phyloP scores from a whole-genome alignment of 2,888 invertebrate genomes.

The Myopa tessellatipennis region DNA sequence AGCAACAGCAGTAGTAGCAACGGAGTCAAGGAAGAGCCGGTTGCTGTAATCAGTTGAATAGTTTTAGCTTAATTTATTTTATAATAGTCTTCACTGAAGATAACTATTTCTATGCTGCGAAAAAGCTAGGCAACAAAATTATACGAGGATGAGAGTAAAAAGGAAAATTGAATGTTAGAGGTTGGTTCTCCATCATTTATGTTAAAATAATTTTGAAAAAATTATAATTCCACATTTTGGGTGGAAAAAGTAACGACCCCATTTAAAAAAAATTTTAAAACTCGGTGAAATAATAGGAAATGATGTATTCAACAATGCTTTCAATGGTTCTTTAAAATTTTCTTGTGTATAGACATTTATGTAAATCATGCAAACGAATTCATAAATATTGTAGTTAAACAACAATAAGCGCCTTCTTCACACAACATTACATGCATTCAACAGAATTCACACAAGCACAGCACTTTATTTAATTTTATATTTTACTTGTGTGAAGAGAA shows the following conservation, averaged over 20 bases:
- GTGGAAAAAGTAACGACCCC: background rate
- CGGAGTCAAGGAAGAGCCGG: slow-evolving; percentile 21
- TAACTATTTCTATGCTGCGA: slow-evolving; percentile 31
- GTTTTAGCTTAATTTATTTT: slow-evolving; percentile 34
- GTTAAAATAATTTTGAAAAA: slow-evolving; percentile 15
- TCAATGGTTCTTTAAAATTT: background rate
- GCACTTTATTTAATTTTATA: too few species aligned
- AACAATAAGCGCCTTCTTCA: too few species aligned
- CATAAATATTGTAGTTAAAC: too few species aligned
- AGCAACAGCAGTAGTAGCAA: slow-evolving; percentile 39
- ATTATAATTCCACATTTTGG: background rate
- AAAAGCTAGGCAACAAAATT: slow-evolving; percentile 18
- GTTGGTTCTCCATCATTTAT: slow-evolving; percentile 29
- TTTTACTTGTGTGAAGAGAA: too few species aligned
- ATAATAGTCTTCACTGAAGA: slow-evolving; percentile 26
- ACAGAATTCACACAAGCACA: too few species aligned
- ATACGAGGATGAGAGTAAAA: slow-evolving; percentile 14
- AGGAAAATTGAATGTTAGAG: slow-evolving; percentile 3
- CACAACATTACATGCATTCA: too few species aligned
- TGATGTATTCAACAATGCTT: background rate
- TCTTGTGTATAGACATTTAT: background rate
- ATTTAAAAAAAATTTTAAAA: background rate
- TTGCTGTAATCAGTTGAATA: slow-evolving; percentile 36
- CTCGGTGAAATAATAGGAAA: too few species aligned
- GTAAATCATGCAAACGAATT: background rate